Evolutionary conservation across 2,888 invertebrate species (phyloP).

Genomic region (Oeneis ivallda): DNA sequence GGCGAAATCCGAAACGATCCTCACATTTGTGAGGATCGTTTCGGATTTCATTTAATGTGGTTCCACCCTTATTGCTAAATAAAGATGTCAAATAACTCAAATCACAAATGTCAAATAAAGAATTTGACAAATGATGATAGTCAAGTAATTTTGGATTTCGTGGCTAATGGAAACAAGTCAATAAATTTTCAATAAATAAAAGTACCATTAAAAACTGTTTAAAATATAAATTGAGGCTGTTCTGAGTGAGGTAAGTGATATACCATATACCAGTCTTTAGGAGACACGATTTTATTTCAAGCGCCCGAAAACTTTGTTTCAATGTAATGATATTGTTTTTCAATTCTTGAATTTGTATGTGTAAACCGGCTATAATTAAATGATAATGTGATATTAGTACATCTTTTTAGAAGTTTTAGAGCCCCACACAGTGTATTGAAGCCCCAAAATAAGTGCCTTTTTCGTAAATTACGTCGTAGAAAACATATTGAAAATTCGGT

Average conservation of each 20-base stretch:
- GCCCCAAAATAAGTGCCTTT: neutral
- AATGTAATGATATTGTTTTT: neutral
- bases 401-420: neutral
- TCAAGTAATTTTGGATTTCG: slow-evolving; percentile 47
- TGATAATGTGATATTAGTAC: slow-evolving; percentile 5
- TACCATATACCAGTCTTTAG: neutral
- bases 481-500: neutral
- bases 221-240: neutral
- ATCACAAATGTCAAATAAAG: too few relatives aligned
- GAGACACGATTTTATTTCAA: neutral
- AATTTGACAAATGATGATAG: slow-evolving; percentile 40
- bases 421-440: neutral
- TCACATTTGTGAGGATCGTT: too few relatives aligned
- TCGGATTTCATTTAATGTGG: too few relatives aligned
- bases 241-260: slow-evolving; percentile 17
- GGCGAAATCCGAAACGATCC: too few relatives aligned
- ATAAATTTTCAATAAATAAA: slow-evolving; percentile 40
- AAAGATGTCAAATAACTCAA: too few relatives aligned
- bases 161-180: slow-evolving; percentile 48
- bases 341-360: neutral
- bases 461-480: neutral
- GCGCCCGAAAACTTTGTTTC: neutral
- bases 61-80: too few relatives aligned
- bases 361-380: slow-evolving; percentile 9
- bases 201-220: slow-evolving; percentile 21